Conservation (phyloP, 2,888 invertebrate genomes). For the Melikaiella ostensackeni region DNA sequence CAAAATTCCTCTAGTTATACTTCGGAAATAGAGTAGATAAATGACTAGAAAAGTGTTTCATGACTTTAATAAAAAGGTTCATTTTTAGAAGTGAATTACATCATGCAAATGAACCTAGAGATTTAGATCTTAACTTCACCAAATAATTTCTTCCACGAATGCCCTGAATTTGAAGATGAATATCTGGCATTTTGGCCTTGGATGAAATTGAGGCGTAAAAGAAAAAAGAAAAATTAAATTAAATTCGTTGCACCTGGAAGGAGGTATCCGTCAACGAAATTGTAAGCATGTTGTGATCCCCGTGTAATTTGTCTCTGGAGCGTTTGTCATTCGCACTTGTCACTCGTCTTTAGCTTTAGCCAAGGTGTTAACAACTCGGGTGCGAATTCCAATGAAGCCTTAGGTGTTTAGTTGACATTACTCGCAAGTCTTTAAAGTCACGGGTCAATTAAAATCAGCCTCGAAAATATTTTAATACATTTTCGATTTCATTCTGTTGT, state of each 20-base stretch:
- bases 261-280: constrained; percentile 29
- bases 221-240: not conserved
- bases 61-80: not conserved
- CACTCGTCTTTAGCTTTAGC: constrained; percentile 36
- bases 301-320: constrained; percentile 35
- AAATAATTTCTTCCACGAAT: constrained; percentile 24
- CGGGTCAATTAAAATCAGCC: constrained; percentile 23
- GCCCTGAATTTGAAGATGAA: constrained; percentile 1
- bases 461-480: constrained; percentile 13
- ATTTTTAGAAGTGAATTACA: constrained; percentile 38
- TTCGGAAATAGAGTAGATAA: no score
- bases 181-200: not conserved
- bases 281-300: not conserved
- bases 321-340: constrained; percentile 30
- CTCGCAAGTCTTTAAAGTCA: constrained; percentile 16
- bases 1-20: no score
- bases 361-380: constrained; percentile 28
- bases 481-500: not conserved
- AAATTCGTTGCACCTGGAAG: not conserved
- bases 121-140: constrained; percentile 51
- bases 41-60: no score
- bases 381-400: constrained; percentile 29
- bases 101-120: constrained; percentile 50
- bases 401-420: constrained; percentile 32
- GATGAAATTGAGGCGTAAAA: no score